These are phyloP conservation scores for Eurystomus glaucurus DNA, from an alignment of 2,797 vertebrate species.

Conservation along the genomic window DNA sequence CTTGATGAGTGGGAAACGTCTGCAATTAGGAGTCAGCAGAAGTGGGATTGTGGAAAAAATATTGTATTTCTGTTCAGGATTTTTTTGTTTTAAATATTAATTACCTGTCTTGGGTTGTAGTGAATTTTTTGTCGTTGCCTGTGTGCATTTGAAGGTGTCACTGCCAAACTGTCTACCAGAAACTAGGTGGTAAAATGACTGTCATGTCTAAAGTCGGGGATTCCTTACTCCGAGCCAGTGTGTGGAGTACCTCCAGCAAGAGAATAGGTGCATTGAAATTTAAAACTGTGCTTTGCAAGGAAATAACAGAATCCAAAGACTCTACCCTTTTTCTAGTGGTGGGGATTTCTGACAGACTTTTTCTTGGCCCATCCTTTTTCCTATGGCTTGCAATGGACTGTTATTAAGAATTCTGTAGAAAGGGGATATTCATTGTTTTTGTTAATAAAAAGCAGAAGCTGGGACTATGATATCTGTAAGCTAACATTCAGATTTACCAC, in stretches of 20 bases:
- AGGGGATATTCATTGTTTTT: neutral
- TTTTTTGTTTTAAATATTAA: neutral
- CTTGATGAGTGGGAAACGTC: neutral
- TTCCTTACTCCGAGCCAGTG: neutral
- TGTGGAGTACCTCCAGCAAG: neutral
- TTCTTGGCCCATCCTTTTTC: slow-evolving; percentile 23
- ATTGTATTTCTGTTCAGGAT: neutral
- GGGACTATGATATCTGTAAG: neutral
- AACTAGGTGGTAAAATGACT: neutral
- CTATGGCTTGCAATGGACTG: neutral
- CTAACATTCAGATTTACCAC: neutral
- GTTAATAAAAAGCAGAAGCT: neutral
- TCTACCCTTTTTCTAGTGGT: neutral
- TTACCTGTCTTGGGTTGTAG: neutral
- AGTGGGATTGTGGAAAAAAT: neutral
- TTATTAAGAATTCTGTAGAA: neutral
- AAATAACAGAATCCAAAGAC: neutral
- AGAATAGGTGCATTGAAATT: neutral
- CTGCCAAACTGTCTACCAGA: neutral
- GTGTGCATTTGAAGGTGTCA: neutral
- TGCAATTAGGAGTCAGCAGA: neutral
- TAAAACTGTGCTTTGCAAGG: neutral
- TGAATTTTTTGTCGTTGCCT: neutral
- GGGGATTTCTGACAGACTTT: neutral
- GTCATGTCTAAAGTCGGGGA: neutral